phyloP scores from a whole-genome alignment of 2,113 vertebrate species.

The Ginglymostoma cirratum region DNA sequence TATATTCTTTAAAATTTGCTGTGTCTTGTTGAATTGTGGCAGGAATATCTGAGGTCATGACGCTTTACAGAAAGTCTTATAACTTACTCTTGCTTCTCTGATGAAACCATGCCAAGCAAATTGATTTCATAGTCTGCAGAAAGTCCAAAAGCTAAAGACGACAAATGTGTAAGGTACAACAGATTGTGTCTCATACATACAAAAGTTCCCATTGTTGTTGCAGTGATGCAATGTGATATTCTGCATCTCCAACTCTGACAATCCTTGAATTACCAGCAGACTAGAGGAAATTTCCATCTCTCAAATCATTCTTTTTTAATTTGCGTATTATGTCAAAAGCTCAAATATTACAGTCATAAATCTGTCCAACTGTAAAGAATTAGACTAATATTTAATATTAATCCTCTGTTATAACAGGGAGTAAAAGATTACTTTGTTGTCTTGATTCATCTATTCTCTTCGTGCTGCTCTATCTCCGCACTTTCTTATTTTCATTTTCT shows the following conservation, averaged over 20 bases:
- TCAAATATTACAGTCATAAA: not conserved
- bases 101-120: not conserved
- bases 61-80: not conserved
- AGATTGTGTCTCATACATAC: not conserved
- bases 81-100: not conserved
- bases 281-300: not conserved
- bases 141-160: not conserved
- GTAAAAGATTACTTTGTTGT: not conserved
- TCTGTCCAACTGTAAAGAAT: not conserved
- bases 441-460: not conserved
- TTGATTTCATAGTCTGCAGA: not conserved
- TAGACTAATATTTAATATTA: not conserved
- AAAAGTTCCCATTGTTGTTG: not conserved
- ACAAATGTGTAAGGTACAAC: not conserved
- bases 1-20: too few species aligned
- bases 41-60: not conserved
- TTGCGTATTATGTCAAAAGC: not conserved
- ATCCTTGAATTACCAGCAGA: not conserved
- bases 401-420: not conserved
- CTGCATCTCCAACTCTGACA: not conserved
- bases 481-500: not conserved
- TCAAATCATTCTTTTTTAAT: not conserved
- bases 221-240: not conserved
- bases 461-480: not conserved
- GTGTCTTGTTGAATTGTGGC: not conserved